Conservation (phyloP, 2,113 vertebrate genomes). For the Calypte anna region DNA sequence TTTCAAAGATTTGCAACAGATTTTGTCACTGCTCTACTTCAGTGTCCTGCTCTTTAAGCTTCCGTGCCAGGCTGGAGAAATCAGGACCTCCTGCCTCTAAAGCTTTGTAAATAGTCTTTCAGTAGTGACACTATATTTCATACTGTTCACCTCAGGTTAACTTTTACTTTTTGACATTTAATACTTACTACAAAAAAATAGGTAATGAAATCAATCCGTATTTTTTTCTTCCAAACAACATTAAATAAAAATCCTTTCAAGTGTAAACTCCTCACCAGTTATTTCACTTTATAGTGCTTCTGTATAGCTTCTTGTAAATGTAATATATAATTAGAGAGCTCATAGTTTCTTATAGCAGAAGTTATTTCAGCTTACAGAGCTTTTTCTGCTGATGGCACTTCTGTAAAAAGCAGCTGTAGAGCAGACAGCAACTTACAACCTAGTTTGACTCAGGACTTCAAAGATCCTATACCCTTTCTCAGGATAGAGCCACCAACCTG, state of each 20-base stretch:
- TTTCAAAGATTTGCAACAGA: no score
- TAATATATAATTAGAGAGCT: not conserved
- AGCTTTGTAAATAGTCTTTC: no score
- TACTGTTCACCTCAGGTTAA: no score
- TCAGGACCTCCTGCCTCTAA: no score
- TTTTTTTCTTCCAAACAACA: not conserved
- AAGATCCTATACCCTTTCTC: not conserved
- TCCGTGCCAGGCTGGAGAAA: no score
- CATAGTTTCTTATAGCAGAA: rapidly evolving
- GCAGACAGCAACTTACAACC: not conserved
- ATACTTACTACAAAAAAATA: no score
- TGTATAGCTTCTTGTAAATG: not conserved
- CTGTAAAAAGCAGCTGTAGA: not conserved
- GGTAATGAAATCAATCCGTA: no score
- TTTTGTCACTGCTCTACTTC: no score
- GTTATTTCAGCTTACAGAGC: not conserved
- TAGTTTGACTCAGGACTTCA: not conserved
- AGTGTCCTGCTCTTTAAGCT: no score
- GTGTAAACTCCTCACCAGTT: not conserved
- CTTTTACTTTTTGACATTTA: no score
- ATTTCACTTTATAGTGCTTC: not conserved
- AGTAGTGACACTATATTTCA: no score
- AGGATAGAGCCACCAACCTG: not conserved
- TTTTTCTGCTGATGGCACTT: not conserved
- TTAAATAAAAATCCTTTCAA: not conserved